These are phyloP conservation scores for Acleris laterana DNA, from an alignment of 2,888 invertebrate genomes.

Conservation along the genomic window DNA sequence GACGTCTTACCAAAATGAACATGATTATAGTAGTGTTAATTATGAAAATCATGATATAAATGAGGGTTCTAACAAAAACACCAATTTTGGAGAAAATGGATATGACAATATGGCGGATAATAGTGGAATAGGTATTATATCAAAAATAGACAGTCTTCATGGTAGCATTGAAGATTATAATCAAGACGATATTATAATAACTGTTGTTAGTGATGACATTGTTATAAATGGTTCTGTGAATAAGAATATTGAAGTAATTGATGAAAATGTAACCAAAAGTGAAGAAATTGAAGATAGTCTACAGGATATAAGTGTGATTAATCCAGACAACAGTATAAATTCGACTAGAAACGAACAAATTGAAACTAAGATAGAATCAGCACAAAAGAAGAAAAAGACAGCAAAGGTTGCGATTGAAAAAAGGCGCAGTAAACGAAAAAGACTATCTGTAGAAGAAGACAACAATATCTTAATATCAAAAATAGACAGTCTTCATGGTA, in stretches of 20 bases:
- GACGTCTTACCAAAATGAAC: constrained; percentile 53
- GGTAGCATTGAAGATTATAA: constrained; percentile 36
- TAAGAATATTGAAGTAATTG: constrained; percentile 5
- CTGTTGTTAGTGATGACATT: constrained; percentile 39
- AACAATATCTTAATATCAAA: constrained; percentile 45
- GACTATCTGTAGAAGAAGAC: constrained; percentile 22
- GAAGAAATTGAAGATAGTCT: neutral
- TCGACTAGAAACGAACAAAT: neutral
- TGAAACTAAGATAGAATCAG: constrained; percentile 2
- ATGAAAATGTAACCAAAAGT: neutral
- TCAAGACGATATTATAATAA: constrained; percentile 35
- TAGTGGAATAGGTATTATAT: constrained; percentile 44
- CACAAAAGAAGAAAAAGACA: neutral
- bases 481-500: constrained; percentile 45
- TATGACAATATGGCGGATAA: constrained; percentile 38
- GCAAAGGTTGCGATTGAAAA: constrained; percentile 8
- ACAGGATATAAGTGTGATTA: constrained; percentile 5
- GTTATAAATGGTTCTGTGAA: constrained; percentile 25
- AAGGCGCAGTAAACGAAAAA: constrained; percentile 30
- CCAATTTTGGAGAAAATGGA: constrained; percentile 38
- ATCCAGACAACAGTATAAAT: neutral
- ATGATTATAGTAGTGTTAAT: constrained; percentile 53
- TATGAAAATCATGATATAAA: constrained; percentile 35
- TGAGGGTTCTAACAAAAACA: constrained; percentile 31
- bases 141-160: constrained; percentile 48